phyloP scores from a whole-genome alignment of 2,888 invertebrate species.

The Diarsia mendica region DNA sequence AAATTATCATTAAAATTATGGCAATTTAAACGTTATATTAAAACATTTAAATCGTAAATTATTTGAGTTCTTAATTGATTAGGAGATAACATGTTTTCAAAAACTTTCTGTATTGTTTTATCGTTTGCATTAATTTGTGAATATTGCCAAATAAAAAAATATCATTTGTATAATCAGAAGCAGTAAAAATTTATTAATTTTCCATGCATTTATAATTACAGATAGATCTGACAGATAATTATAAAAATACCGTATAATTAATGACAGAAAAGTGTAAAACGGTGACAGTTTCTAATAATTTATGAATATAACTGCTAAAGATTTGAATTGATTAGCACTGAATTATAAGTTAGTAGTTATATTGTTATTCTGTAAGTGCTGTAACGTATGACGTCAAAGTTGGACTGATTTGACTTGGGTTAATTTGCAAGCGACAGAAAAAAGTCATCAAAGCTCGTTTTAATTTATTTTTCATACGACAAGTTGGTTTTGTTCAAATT shows the following conservation, averaged over 20 bases:
- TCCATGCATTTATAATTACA: conserved; percentile 46
- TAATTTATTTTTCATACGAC: background rate
- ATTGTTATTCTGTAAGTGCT: background rate
- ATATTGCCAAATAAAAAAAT: conserved; percentile 20
- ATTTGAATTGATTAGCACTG: conserved; percentile 28
- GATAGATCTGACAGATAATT: conserved; percentile 38
- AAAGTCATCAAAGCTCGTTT: background rate
- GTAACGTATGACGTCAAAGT: background rate
- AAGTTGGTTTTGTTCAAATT: background rate
- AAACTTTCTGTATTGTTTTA: conserved; percentile 40
- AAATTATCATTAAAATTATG: conserved; percentile 44
- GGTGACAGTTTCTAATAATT: conserved; percentile 41
- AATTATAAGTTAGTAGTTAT: background rate
- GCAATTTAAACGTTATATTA: conserved; percentile 34
- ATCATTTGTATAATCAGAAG: conserved; percentile 13
- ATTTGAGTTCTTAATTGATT: conserved; percentile 29
- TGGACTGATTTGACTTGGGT: background rate
- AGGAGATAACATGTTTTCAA: conserved; percentile 26
- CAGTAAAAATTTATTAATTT: conserved; percentile 25
- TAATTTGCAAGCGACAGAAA: background rate
- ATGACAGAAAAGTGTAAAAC: conserved; percentile 20
- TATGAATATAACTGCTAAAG: conserved; percentile 26
- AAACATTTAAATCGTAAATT: conserved; percentile 28
- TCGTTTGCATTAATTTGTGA: conserved; percentile 24
- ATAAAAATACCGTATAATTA: conserved; percentile 24